Percentiles rank a stretch among this genome's conserved stretches.
Conservation (phyloP, 2,888 invertebrate genomes). For the Agrypnus murinus region DNA sequence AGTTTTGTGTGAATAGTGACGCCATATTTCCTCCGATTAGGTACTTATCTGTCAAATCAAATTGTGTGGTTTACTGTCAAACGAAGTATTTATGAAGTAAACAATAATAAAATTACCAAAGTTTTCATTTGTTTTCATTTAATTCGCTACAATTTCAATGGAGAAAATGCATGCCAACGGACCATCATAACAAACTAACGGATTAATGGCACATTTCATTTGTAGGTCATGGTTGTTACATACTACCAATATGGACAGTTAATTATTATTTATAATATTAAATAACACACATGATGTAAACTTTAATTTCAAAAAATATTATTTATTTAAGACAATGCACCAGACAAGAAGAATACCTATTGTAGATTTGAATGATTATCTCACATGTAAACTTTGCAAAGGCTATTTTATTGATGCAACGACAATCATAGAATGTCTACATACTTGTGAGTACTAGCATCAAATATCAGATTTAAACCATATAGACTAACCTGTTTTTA, state of each 20-base stretch:
- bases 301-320: slow-evolving; percentile 37
- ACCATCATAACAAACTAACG: background rate
- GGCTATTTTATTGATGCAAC: slow-evolving; percentile 87
- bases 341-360: slow-evolving; percentile 70
- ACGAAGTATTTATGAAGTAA: slow-evolving; percentile 65
- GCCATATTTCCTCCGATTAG: slow-evolving; percentile 64
- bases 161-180: background rate
- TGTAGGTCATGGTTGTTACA: slow-evolving; percentile 65
- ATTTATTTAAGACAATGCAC: slow-evolving; percentile 65
- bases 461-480: slow-evolving; percentile 5
- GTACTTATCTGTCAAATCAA: slow-evolving; percentile 63
- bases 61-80: slow-evolving; percentile 65
- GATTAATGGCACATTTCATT: slow-evolving; percentile 51
- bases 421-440: slow-evolving; percentile 86
- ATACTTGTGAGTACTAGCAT: slow-evolving; percentile 80
- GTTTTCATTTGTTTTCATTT: slow-evolving; percentile 33
- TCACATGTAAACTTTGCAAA: slow-evolving; percentile 81
- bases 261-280: slow-evolving; percentile 51
- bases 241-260: slow-evolving; percentile 67
- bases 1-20: slow-evolving; percentile 55
- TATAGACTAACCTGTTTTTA: background rate
- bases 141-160: slow-evolving; percentile 5
- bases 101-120: slow-evolving; percentile 63
- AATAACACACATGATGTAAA: slow-evolving; percentile 54
- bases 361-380: slow-evolving; percentile 78